These are phyloP conservation scores for Oceanodroma leucorhoa DNA, from an alignment of 2,797 vertebrate species.

Conservation along the genomic window DNA sequence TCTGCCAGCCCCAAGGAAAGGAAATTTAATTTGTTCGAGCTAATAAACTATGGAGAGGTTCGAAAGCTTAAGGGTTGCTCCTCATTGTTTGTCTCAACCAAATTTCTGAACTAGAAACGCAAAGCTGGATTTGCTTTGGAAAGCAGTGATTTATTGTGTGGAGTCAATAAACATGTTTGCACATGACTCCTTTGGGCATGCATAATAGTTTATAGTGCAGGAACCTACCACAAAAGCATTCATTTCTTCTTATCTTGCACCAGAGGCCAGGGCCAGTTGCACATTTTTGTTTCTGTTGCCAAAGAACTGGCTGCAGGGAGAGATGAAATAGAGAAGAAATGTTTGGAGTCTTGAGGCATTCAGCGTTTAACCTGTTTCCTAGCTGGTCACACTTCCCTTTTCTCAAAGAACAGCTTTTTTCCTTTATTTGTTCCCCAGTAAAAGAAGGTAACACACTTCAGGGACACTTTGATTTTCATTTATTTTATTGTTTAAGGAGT, in stretches of 20 bases:
- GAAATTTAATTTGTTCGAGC: slow-evolving; percentile 26
- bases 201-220: slow-evolving; percentile 22
- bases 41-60: neutral
- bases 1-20: neutral
- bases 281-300: neutral
- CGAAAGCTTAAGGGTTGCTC: slow-evolving; percentile 24
- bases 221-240: neutral
- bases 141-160: slow-evolving; percentile 44
- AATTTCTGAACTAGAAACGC: slow-evolving; percentile 32
- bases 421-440: neutral
- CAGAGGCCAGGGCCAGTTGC: slow-evolving; percentile 20
- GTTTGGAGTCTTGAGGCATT: neutral
- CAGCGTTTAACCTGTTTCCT: neutral
- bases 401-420: neutral
- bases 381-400: neutral
- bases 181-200: slow-evolving; percentile 21
- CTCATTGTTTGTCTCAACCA: slow-evolving; percentile 17
- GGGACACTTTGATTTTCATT: neutral
- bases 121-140: neutral
- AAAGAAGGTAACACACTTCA: neutral
- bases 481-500: neutral
- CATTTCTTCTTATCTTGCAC: slow-evolving; percentile 29
- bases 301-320: neutral
- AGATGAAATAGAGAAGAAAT: neutral
- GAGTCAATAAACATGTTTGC: slow-evolving; percentile 53